Conservation (phyloP, 2,113 vertebrate species). For the Myotis lucifugus region DNA sequence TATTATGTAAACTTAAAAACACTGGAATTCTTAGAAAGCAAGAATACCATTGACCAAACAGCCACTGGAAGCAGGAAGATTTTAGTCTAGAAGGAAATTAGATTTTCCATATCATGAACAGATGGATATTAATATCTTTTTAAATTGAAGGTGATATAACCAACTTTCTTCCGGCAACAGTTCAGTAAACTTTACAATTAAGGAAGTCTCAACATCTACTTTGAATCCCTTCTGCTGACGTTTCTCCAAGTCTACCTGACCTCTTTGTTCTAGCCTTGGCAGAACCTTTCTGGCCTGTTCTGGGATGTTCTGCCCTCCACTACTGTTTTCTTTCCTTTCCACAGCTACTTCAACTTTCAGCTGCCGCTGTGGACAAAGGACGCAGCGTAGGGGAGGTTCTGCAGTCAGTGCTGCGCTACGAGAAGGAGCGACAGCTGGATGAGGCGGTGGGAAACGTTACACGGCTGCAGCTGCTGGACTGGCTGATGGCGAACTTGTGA, state of each 20-base stretch:
- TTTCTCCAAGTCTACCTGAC: neutral
- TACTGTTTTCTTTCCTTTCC: constrained; percentile 26
- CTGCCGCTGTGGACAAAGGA: constrained; percentile 71
- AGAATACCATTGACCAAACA: neutral
- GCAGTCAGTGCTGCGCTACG: constrained; percentile 71
- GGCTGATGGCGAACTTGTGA: constrained; percentile 77
- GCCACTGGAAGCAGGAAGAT: neutral
- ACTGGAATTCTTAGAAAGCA: neutral
- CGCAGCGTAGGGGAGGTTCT: constrained; percentile 74
- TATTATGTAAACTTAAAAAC: neutral
- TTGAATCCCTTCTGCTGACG: neutral
- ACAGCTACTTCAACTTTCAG: constrained; percentile 77
- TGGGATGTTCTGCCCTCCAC: neutral
- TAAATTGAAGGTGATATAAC: neutral
- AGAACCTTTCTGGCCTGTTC: neutral
- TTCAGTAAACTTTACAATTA: neutral
- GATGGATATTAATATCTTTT: neutral
- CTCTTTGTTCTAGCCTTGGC: neutral
- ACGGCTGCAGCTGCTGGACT: constrained; percentile 77
- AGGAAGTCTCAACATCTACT: neutral
- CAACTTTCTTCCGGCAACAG: neutral
- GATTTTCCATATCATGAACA: neutral
- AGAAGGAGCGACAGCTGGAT: constrained; percentile 77
- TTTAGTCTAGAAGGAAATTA: neutral
- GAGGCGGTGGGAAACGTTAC: constrained; percentile 75